These are phyloP conservation scores for Pyrochroa serraticornis DNA, from an alignment of 2,888 invertebrate genomes.

Conservation along the genomic window DNA sequence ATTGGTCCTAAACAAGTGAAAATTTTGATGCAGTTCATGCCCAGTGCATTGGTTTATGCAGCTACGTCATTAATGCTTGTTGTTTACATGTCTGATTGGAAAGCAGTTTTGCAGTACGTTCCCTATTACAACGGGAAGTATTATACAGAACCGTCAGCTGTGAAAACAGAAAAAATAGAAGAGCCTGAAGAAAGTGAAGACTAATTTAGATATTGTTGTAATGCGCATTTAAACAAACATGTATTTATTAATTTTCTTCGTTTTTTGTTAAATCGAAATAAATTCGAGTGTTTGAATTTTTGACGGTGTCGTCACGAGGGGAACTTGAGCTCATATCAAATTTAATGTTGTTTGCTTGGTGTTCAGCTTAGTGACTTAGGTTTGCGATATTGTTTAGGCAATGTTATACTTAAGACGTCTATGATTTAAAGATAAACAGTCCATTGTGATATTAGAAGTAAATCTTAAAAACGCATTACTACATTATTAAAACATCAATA, in stretches of 20 bases:
- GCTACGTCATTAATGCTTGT: conserved; percentile 22
- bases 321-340: no score
- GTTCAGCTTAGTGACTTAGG: no score
- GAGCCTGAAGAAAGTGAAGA: background rate
- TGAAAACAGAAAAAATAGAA: background rate
- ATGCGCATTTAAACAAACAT: no score
- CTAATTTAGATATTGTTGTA: no score
- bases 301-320: no score
- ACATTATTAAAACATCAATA: conserved; percentile 12
- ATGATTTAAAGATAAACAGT: conserved; percentile 1
- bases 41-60: conserved; percentile 31
- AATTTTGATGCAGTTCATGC: conserved; percentile 28
- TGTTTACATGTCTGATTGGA: conserved; percentile 40
- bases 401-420: conserved; percentile 4
- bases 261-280: no score
- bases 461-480: background rate
- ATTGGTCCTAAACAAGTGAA: conserved; percentile 34
- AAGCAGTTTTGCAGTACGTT: conserved; percentile 36
- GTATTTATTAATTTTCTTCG: no score
- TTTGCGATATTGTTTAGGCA: no score
- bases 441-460: conserved; percentile 27
- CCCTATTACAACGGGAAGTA: conserved; percentile 42
- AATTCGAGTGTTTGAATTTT: no score
- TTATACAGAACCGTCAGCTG: conserved; percentile 1
- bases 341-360: no score